Percentiles rank a stretch among this genome's conserved stretches.
Conservation (phyloP, 2,888 invertebrate genomes). For the Morpho deidamia region DNA sequence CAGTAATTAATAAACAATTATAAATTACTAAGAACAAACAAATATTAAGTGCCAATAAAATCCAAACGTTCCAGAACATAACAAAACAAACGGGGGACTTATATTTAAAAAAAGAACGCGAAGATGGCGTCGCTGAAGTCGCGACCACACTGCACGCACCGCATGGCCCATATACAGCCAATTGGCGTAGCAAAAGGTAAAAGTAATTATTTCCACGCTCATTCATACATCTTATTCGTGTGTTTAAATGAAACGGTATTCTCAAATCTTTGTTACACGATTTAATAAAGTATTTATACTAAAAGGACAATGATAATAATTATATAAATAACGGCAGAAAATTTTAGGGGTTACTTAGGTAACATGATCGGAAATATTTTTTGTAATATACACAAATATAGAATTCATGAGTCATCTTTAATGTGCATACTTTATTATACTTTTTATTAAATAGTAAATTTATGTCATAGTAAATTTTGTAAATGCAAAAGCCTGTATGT, state of each 20-base stretch:
- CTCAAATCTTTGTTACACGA: too few species aligned
- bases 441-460: too few species aligned
- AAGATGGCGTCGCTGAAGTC: constrained; percentile 50
- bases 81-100: constrained; percentile 28
- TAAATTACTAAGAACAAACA: constrained; percentile 5
- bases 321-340: too few species aligned
- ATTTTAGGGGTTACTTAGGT: too few species aligned
- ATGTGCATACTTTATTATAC: too few species aligned
- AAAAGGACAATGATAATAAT: too few species aligned
- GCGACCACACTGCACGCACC: constrained; percentile 64
- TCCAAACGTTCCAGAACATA: constrained; percentile 28
- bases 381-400: too few species aligned
- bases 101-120: constrained; percentile 41
- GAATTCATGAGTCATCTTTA: too few species aligned
- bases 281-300: too few species aligned
- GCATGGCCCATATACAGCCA: constrained; percentile 68
- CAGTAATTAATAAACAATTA: not conserved
- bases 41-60: constrained; percentile 13
- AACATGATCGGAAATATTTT: too few species aligned
- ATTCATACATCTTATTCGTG: constrained; percentile 19
- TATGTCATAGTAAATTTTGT: too few species aligned
- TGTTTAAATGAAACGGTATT: not conserved
- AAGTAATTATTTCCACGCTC: constrained; percentile 28
- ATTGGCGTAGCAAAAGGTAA: constrained; percentile 70
- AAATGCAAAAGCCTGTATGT: too few species aligned